A percentile compares a stretch with the other conserved stretches of the same genome.
phyloP scores from a whole-genome alignment of 92 coral and sea anemone genomes.

The Porites cylindrica region DNA sequence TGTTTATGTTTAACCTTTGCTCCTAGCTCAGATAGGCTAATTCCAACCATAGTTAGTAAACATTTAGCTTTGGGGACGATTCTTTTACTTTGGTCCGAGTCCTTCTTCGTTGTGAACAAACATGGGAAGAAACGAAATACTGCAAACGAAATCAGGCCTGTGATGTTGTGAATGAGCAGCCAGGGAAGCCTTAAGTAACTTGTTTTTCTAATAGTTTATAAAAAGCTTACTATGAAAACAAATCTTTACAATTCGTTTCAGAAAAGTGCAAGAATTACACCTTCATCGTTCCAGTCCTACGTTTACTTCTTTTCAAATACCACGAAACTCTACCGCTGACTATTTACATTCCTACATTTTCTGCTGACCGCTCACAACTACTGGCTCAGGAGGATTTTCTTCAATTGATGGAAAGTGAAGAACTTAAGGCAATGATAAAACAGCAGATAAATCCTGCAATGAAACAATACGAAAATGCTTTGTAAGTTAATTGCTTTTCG shows the following conservation, averaged over 20 bases:
- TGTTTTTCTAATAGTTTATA: too few relatives aligned
- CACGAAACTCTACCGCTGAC: conserved; percentile 89
- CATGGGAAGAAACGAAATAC: too few relatives aligned
- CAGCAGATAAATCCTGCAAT: conserved; percentile 94
- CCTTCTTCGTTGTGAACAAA: too few relatives aligned
- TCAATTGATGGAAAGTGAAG: conserved; percentile 80
- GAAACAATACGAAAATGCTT: conserved; percentile 83
- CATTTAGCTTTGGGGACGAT: too few relatives aligned
- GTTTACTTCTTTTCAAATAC: conserved; percentile 83
- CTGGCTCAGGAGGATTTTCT: conserved; percentile 82
- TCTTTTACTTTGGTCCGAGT: too few relatives aligned
- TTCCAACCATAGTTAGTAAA: too few relatives aligned
- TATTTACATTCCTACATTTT: conserved; percentile 91
- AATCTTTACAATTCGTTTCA: conserved; percentile 12
- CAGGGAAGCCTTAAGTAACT: too few relatives aligned
- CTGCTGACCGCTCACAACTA: conserved; percentile 63
- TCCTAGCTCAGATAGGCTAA: too few relatives aligned
- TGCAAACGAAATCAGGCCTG: too few relatives aligned
- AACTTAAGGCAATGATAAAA: conserved; percentile 91
- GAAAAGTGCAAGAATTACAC: conserved; percentile 82
- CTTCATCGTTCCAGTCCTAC: conserved; percentile 92
- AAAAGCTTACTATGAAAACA: background rate
- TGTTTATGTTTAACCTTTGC: too few relatives aligned
- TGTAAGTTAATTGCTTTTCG: conserved; percentile 65
- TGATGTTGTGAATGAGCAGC: too few relatives aligned